A percentile compares a stretch with the other conserved stretches of the same genome.
Evolutionary conservation across 2,888 invertebrate species (phyloP).

Genomic region (Trachelus stipa): DNA sequence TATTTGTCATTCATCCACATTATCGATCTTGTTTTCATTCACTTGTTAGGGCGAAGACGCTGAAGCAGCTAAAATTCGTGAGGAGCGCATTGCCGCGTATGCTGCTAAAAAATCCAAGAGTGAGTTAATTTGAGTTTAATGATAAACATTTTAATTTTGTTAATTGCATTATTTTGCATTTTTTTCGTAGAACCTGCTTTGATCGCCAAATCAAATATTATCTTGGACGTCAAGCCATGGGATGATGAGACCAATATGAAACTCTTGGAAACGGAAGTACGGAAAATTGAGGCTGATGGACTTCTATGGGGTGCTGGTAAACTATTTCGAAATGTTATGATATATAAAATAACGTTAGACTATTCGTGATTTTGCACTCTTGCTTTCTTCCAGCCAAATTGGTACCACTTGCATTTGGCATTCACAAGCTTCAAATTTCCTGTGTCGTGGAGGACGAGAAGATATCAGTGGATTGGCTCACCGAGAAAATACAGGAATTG

Average conservation of each 20-base stretch:
- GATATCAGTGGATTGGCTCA: conserved; percentile 88
- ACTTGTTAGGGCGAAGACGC: conserved; percentile 74
- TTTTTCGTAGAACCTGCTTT: conserved; percentile 77
- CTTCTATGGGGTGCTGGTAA: conserved; percentile 91
- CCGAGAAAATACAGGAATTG: conserved; percentile 85
- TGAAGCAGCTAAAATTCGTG: conserved; percentile 80
- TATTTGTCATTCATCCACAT: conserved; percentile 39
- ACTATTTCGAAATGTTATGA: conserved; percentile 34
- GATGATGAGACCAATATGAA: conserved; percentile 95
- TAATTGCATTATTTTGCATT: not conserved
- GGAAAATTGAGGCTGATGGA: conserved; percentile 84
- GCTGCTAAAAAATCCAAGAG: conserved; percentile 92
- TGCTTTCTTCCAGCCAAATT: conserved; percentile 76
- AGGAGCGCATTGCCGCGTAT: conserved; percentile 89
- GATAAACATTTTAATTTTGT: not conserved
- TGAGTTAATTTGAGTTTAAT: conserved; percentile 58
- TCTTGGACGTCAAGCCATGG: conserved; percentile 94
- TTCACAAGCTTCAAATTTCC: conserved; percentile 90
- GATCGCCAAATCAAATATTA: conserved; percentile 94
- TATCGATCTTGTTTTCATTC: conserved; percentile 7
- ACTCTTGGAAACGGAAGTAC: conserved; percentile 82
- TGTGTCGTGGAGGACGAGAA: conserved; percentile 97
- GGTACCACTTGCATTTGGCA: conserved; percentile 92
- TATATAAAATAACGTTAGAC: conserved; percentile 8
- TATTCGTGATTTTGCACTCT: conserved; percentile 1